Percentiles rank a stretch among this genome's conserved stretches.
Evolutionary conservation across 2,888 invertebrate species (phyloP).

Genomic region (Chrysodeixis includens): DNA sequence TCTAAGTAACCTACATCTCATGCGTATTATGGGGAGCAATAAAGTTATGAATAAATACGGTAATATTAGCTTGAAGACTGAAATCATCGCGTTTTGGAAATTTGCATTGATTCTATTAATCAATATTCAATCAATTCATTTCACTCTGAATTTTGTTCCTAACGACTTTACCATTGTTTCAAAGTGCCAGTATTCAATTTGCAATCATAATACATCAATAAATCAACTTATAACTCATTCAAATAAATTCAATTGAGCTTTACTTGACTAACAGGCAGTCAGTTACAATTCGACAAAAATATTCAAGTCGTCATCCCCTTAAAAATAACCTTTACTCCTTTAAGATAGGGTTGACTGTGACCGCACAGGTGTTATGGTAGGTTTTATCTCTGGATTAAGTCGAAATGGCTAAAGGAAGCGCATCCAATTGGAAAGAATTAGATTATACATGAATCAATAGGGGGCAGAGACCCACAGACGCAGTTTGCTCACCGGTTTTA

Average conservation of each 20-base stretch:
- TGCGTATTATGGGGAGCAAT: too few species aligned
- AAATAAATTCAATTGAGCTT: slow-evolving; percentile 58
- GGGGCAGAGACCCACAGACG: slow-evolving; percentile 22
- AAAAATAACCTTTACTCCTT: slow-evolving; percentile 2
- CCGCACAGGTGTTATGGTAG: slow-evolving; percentile 11
- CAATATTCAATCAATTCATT: too few species aligned
- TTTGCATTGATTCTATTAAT: too few species aligned
- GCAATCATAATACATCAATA: slow-evolving; percentile 39
- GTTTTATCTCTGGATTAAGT: slow-evolving; percentile 53
- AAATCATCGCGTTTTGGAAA: too few species aligned
- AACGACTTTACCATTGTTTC: neutral
- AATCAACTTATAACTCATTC: slow-evolving; percentile 54
- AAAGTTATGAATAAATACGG: too few species aligned
- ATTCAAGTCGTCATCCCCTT: neutral
- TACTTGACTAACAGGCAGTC: slow-evolving; percentile 54
- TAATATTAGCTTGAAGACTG: too few species aligned
- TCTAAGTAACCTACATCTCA: too few species aligned
- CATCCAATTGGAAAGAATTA: slow-evolving; percentile 67
- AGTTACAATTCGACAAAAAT: slow-evolving; percentile 38
- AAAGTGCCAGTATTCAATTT: neutral
- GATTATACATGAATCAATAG: slow-evolving; percentile 69
- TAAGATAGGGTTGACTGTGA: slow-evolving; percentile 11
- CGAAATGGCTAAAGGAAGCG: slow-evolving; percentile 51
- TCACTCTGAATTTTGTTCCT: neutral
- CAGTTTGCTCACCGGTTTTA: slow-evolving; percentile 52